Percentiles rank a stretch among this genome's conserved stretches.
These are phyloP conservation scores for Cryptus armator DNA, from an alignment of 2,888 invertebrate genomes.

Conservation along the genomic window DNA sequence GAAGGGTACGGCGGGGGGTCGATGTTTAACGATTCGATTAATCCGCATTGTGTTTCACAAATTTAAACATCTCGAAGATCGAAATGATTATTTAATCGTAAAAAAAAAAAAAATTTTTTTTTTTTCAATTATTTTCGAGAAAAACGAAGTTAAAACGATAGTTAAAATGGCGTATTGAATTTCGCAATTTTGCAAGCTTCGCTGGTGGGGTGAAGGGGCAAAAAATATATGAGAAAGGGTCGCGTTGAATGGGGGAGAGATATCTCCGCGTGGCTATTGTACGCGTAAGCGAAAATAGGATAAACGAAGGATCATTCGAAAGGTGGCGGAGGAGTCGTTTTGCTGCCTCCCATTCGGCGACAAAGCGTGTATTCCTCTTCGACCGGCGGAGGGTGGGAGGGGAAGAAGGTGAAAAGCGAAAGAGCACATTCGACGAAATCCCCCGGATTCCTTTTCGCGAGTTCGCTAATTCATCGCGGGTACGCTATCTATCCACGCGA, in stretches of 20 bases:
- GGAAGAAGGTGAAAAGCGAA: slow-evolving; percentile 9
- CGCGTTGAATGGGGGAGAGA: background rate
- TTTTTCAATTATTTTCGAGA: background rate
- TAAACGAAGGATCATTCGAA: slow-evolving; percentile 19
- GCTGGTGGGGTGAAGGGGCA: background rate
- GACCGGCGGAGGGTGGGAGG: background rate
- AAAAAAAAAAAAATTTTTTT: too few relatives aligned
- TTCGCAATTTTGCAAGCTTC: slow-evolving; percentile 9
- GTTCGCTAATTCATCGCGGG: slow-evolving; percentile 39
- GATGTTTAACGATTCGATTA: slow-evolving; percentile 12
- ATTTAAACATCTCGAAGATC: background rate
- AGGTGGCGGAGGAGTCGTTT: slow-evolving; percentile 12
- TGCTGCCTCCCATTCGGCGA: slow-evolving; percentile 5
- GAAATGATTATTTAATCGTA: background rate
- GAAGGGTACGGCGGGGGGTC: background rate
- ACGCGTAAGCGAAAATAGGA: slow-evolving; percentile 12
- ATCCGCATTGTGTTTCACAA: background rate
- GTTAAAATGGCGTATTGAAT: background rate
- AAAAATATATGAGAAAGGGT: background rate
- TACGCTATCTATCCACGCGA: background rate
- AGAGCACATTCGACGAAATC: slow-evolving; percentile 45
- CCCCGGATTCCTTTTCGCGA: slow-evolving; percentile 31
- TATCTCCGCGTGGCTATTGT: background rate
- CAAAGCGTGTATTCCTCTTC: slow-evolving; percentile 11
- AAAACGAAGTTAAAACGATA: background rate